These are phyloP conservation scores for Cyprinus carpio DNA, from an alignment of 2,113 vertebrate species.

Conservation along the genomic window DNA sequence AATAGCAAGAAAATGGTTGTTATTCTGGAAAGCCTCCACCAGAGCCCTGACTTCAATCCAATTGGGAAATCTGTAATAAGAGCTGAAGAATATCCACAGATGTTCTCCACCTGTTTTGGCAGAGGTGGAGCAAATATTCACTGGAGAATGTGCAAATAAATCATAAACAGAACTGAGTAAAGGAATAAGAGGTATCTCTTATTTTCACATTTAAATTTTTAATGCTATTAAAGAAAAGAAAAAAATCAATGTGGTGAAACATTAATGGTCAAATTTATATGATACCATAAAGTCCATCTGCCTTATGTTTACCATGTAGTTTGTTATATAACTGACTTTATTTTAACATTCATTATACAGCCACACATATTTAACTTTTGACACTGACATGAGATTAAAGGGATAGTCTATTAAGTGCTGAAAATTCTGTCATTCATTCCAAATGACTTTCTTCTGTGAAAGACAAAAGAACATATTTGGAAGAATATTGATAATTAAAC, in stretches of 20 bases:
- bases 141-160: not conserved
- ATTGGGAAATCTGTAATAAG: not conserved
- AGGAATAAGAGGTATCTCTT: not conserved
- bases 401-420: too few relatives aligned
- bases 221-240: not conserved
- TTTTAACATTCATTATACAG: not conserved
- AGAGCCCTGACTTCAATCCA: not conserved
- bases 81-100: not conserved
- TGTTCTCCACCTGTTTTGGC: conserved; percentile 1
- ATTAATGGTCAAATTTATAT: too few relatives aligned
- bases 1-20: not conserved
- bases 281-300: too few relatives aligned
- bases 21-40: not conserved
- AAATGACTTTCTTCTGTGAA: too few relatives aligned
- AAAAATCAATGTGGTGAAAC: too few relatives aligned
- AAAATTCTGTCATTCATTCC: too few relatives aligned
- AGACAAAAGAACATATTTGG: too few relatives aligned
- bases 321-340: not conserved
- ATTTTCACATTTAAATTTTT: not conserved
- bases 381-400: not conserved
- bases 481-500: not conserved
- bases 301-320: too few relatives aligned
- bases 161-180: not conserved
- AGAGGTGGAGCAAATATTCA: not conserved
- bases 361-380: not conserved